These are phyloP conservation scores for Isurus oxyrinchus DNA, from an alignment of 2,113 vertebrate species.

Conservation along the genomic window DNA sequence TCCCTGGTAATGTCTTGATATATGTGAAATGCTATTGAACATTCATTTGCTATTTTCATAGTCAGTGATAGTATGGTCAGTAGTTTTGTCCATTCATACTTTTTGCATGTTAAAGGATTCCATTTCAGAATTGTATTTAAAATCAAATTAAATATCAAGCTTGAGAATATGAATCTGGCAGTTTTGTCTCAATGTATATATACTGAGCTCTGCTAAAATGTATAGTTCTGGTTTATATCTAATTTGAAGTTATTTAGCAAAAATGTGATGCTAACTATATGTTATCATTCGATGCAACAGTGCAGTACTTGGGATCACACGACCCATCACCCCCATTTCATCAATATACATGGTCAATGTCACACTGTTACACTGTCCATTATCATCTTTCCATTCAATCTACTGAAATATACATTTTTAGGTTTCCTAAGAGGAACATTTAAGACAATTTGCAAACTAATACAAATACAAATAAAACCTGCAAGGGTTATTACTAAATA, in stretches of 20 bases:
- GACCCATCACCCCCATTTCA: not conserved
- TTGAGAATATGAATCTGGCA: not conserved
- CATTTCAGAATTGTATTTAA: not conserved
- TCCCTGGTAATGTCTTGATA: not conserved
- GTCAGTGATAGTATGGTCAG: no score
- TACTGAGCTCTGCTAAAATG: not conserved
- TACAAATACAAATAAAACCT: constrained; percentile 1
- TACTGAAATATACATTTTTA: not conserved
- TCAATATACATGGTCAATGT: not conserved
- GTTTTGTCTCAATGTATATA: not conserved
- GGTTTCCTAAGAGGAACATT: not conserved
- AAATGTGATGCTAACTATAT: not conserved
- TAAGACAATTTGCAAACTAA: not conserved
- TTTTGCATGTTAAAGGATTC: not conserved
- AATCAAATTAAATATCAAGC: not conserved
- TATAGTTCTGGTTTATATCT: not conserved
- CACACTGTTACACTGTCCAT: not conserved
- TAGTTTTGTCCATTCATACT: not conserved
- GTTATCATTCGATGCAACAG: not conserved
- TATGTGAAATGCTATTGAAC: not conserved
- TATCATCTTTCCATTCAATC: not conserved
- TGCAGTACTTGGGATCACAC: not conserved
- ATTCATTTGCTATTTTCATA: not conserved
- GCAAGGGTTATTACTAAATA: constrained; percentile 10
- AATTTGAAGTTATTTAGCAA: not conserved